A percentile compares a stretch with the other conserved stretches of the same genome.
These are phyloP conservation scores for Palythoa grandis DNA, from an alignment of 92 coral and sea anemone species.

Conservation along the genomic window DNA sequence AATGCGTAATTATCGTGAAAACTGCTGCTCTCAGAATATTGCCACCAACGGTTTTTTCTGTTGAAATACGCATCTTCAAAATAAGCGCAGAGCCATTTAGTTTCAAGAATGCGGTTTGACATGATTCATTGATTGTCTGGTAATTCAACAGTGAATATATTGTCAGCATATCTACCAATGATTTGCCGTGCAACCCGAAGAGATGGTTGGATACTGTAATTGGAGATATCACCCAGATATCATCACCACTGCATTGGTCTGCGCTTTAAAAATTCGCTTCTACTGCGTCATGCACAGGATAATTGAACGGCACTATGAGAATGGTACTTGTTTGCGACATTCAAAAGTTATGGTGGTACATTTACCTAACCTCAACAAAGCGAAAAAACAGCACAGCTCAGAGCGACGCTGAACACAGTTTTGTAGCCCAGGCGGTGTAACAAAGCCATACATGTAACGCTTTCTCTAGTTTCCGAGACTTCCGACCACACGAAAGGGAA, in stretches of 20 bases:
- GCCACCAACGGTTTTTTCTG: slow-evolving; percentile 26
- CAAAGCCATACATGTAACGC: too few relatives aligned
- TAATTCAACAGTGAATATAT: neutral
- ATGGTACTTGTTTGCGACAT: neutral
- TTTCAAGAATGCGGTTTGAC: neutral
- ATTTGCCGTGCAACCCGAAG: neutral
- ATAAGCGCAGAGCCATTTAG: neutral
- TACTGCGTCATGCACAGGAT: neutral
- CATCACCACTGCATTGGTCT: neutral
- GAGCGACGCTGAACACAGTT: too few relatives aligned
- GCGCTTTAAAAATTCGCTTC: neutral
- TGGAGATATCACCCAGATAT: neutral
- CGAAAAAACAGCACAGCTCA: neutral
- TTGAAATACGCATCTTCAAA: neutral
- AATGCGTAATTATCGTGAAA: slow-evolving; percentile 49
- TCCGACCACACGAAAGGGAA: too few relatives aligned
- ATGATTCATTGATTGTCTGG: neutral
- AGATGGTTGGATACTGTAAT: neutral
- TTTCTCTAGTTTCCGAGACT: too few relatives aligned
- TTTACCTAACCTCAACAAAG: neutral
- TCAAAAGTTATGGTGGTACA: neutral
- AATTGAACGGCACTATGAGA: neutral
- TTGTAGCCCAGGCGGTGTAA: too few relatives aligned
- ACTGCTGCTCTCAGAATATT: slow-evolving; percentile 28
- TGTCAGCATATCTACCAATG: neutral